Percentiles rank a stretch among this genome's conserved stretches.
These are phyloP conservation scores for Lophura nycthemera DNA, from an alignment of 2,113 vertebrate species.

Conservation along the genomic window DNA sequence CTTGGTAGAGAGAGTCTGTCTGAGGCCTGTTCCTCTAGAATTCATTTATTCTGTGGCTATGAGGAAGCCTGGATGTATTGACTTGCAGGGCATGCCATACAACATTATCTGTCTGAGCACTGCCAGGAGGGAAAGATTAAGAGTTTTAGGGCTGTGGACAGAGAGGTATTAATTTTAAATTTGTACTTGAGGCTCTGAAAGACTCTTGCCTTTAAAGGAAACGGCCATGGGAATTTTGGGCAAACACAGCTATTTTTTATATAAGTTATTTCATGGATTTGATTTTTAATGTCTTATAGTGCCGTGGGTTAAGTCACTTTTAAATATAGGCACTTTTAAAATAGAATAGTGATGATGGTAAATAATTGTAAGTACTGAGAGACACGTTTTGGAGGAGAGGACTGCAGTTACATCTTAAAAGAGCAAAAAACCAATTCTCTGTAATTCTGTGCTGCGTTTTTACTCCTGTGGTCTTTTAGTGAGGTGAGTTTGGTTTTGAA, in stretches of 20 bases:
- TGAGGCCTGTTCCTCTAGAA: not conserved
- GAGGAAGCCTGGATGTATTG: not conserved
- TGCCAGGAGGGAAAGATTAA: not conserved
- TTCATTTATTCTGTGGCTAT: not conserved
- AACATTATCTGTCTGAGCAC: not conserved
- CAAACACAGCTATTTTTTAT: not conserved
- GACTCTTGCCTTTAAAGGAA: not conserved
- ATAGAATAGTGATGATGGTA: not conserved
- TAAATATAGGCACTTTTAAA: not conserved
- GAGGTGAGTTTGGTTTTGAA: conserved; percentile 49
- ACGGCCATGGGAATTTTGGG: not conserved
- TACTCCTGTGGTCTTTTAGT: conserved; percentile 27
- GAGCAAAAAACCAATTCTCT: not conserved
- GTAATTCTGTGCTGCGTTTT: conserved; percentile 39
- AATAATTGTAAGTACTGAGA: not conserved
- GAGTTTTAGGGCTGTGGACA: not conserved
- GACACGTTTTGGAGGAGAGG: conserved; percentile 24
- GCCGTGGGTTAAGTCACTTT: not conserved
- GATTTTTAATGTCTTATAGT: not conserved
- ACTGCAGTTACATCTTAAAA: not conserved
- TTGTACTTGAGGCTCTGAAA: not conserved
- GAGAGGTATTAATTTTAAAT: not conserved
- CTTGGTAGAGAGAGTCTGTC: not conserved
- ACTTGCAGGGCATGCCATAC: not conserved
- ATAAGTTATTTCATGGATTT: not conserved